Evolutionary conservation across 2,797 vertebrate genomes (phyloP), one percentile per base, ranked within the genome.

Genomic region (Lateolabrax maculatus): DNA sequence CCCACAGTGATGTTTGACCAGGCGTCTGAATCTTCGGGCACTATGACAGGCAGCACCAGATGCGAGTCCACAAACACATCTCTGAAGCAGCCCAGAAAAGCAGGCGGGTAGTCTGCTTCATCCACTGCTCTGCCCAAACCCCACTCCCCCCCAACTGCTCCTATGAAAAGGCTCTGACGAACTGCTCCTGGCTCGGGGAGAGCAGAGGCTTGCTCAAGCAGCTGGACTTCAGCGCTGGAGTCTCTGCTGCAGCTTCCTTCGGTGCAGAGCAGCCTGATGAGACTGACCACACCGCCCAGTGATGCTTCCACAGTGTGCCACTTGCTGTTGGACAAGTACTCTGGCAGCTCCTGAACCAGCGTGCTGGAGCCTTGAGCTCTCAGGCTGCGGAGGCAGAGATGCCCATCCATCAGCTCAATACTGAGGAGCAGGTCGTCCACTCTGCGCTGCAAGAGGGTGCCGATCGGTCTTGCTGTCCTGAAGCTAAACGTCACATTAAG

Each of bases 21-120:
- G 34, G 64, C 29, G 3, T 49, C 48, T 2, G 92, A 92, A 27
- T 72, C 79, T 19, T 74, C 75, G 11, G 89, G 81, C 8, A 82
- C 27, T 8, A 79, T 72, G 61, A 88, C 93, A 1, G 92, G 92
- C 77, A 96, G 92, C 90, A 98, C 83, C 80, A 91, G 69, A 57
- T 56, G 91, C 4, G 92, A 95, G 86, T 96, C 95, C 83, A 98
- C 90, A 56, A 88, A 90, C 81, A 99, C 90, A 74, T 99, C 97
- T 88, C 95, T 95, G 81, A 99, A 95, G 88, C 98, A 99, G 89
- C 98, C 98, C 75, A 97, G 88, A 90, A 99, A 97, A 52, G 91
- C 89, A 77, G 95, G 86, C 2, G 89, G 80, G 77, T 75, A 31
- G 84, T 81, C 68, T 9, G 51, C 36, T 46, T 77, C 76, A 71